Conservation (phyloP, 2,797 vertebrate genomes). For the Typhlichthys eigenmanni region DNA sequence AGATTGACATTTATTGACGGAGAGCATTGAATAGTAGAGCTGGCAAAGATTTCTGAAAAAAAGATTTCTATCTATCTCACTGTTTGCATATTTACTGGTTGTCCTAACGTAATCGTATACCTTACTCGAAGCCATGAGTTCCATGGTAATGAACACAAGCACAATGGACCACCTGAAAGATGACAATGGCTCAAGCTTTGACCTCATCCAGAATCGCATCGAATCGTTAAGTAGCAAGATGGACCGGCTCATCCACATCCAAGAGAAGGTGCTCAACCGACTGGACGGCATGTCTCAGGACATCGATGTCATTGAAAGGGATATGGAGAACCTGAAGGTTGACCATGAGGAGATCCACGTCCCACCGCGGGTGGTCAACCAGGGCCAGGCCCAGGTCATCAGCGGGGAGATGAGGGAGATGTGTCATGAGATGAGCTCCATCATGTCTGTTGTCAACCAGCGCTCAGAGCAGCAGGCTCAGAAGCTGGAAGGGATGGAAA, state of each 20-base stretch:
- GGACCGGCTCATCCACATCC: conserved; percentile 84
- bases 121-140: conserved; percentile 64
- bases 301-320: conserved; percentile 80
- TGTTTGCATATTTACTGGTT: conserved; percentile 42
- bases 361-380: conserved; percentile 47
- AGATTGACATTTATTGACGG: no score
- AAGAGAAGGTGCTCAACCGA: conserved; percentile 84
- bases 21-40: conserved; percentile 47
- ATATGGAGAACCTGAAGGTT: conserved; percentile 79
- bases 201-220: conserved; percentile 81
- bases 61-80: conserved; percentile 43
- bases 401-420: conserved; percentile 79
- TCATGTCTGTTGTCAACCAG: conserved; percentile 82
- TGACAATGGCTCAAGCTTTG: conserved; percentile 61
- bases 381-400: conserved; percentile 51
- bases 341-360: conserved; percentile 78
- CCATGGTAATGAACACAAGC: conserved; percentile 56
- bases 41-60: conserved; percentile 54
- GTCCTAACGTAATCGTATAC: conserved; percentile 45
- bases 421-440: conserved; percentile 84
- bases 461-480: conserved; percentile 84
- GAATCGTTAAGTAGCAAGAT: conserved; percentile 86
- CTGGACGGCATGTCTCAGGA: conserved; percentile 85
- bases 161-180: conserved; percentile 33
- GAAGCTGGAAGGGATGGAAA: conserved; percentile 87